Percentiles rank a stretch among this genome's conserved stretches.
These are phyloP conservation scores for Periparus ater DNA, from an alignment of 2,797 vertebrate genomes.

Conservation along the genomic window DNA sequence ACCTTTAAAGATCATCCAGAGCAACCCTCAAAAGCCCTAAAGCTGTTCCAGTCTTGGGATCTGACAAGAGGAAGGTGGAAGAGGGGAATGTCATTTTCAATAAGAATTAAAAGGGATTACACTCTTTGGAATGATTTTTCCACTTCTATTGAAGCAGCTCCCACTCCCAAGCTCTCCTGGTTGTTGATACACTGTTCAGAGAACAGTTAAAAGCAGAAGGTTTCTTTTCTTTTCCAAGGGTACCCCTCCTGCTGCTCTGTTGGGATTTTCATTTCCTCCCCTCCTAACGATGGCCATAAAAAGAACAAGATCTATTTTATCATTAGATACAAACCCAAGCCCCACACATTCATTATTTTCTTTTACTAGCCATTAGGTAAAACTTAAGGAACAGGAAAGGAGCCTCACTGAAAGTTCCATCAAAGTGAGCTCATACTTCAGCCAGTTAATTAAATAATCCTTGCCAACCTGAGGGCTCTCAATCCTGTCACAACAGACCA, in stretches of 20 bases:
- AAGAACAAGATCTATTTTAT: background rate
- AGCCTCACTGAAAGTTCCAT: background rate
- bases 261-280: background rate
- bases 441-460: background rate
- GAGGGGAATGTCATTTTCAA: background rate
- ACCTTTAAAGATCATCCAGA: background rate
- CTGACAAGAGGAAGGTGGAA: background rate
- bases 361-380: background rate
- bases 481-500: background rate
- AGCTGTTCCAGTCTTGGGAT: background rate
- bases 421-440: background rate
- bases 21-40: background rate
- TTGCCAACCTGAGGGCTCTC: background rate
- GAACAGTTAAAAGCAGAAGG: background rate
- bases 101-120: background rate
- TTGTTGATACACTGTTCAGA: background rate
- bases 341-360: background rate
- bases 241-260: background rate
- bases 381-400: background rate
- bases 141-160: background rate
- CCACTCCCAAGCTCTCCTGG: background rate
- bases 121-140: background rate
- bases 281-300: background rate
- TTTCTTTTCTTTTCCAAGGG: background rate
- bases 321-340: background rate